A percentile compares a stretch with the other conserved stretches of the same genome.
Conservation (phyloP, 2,113 vertebrate genomes). For the Etheostoma spectabile region DNA sequence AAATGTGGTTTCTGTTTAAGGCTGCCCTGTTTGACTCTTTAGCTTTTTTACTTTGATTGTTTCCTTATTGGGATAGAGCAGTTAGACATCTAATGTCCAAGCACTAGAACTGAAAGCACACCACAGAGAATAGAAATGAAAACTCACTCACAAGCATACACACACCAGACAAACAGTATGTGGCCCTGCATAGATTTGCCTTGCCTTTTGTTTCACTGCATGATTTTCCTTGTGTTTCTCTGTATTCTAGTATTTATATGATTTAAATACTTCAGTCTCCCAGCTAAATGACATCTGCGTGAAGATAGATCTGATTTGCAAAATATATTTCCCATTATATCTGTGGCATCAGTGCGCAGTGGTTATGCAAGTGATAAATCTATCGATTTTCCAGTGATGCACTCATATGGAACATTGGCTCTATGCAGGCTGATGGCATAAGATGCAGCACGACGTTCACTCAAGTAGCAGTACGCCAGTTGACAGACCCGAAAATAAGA, state of each 20-base stretch:
- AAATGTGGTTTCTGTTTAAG: conserved; percentile 30
- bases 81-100: conserved; percentile 41
- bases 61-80: conserved; percentile 46
- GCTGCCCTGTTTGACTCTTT: conserved; percentile 23
- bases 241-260: conserved; percentile 14
- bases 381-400: conserved; percentile 63
- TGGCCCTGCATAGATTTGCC: conserved; percentile 4
- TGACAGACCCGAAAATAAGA: conserved; percentile 47
- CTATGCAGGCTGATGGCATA: conserved; percentile 40
- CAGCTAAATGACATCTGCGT: conserved; percentile 47
- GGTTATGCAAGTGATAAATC: conserved; percentile 66
- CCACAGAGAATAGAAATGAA: conserved; percentile 19
- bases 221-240: conserved; percentile 7
- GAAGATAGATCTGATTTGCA: conserved; percentile 55
- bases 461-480: conserved; percentile 35
- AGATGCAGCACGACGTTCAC: conserved; percentile 47
- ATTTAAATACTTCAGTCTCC: conserved; percentile 18
- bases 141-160: conserved; percentile 24
- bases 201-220: conserved; percentile 23
- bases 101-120: conserved; percentile 34
- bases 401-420: conserved; percentile 53
- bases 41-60: conserved; percentile 51
- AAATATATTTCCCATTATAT: conserved; percentile 52
- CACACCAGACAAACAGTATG: conserved; percentile 14
- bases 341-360: conserved; percentile 39